Percentiles rank a stretch among this genome's conserved stretches.
Evolutionary conservation across 2,113 vertebrate genomes (phyloP).

Genomic region (Pelmatolapia mariae): DNA sequence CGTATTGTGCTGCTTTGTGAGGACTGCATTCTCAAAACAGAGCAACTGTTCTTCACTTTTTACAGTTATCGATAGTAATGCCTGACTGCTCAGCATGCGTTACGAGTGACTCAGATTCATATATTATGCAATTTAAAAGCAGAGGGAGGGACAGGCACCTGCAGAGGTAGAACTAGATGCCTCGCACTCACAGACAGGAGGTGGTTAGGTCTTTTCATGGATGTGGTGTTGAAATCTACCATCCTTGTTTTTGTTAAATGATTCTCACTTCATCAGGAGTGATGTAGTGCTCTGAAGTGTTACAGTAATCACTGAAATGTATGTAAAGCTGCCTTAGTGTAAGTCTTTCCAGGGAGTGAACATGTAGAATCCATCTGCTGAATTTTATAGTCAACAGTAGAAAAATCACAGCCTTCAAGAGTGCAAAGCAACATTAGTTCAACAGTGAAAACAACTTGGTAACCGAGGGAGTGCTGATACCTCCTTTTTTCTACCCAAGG

Average conservation of each 20-base stretch:
- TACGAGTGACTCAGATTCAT: not conserved
- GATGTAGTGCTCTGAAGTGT: not conserved
- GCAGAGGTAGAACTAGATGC: not conserved
- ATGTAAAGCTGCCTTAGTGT: not conserved
- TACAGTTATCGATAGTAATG: not conserved
- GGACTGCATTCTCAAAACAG: not conserved
- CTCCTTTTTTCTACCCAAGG: not conserved
- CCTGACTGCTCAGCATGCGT: not conserved
- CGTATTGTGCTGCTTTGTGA: not conserved
- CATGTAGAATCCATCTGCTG: not conserved
- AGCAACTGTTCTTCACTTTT: not conserved
- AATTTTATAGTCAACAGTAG: not conserved
- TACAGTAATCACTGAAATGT: not conserved
- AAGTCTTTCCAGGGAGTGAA: not conserved
- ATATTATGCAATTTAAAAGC: not conserved
- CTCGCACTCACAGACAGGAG: not conserved
- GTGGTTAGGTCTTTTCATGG: not conserved
- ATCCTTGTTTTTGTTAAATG: not conserved
- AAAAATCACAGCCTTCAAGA: constrained; percentile 14
- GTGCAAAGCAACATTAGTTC: constrained; percentile 10
- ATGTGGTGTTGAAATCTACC: not conserved
- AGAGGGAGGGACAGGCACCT: not conserved
- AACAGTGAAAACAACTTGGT: constrained; percentile 36
- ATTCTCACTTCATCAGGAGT: not conserved
- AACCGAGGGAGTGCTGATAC: constrained; percentile 12